Conservation (phyloP, 2,888 invertebrate species). For the Formica aserva region DNA sequence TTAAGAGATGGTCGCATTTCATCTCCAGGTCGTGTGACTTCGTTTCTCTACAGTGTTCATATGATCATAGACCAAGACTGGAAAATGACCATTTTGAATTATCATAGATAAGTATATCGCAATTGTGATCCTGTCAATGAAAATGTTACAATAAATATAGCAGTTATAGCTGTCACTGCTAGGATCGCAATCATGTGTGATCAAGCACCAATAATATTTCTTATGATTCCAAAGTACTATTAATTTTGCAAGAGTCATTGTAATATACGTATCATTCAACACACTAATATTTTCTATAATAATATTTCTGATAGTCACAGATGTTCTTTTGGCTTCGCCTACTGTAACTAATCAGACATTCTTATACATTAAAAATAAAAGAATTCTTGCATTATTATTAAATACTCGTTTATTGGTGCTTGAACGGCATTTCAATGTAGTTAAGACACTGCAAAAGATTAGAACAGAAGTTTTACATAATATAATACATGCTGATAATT, state of each 20-base stretch:
- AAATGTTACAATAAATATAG: slow-evolving; percentile 71
- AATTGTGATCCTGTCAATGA: slow-evolving; percentile 74
- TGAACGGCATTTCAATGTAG: slow-evolving; percentile 66
- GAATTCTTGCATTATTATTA: slow-evolving; percentile 46
- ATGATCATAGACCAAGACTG: slow-evolving; percentile 73
- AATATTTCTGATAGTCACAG: slow-evolving; percentile 44
- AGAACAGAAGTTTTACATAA: slow-evolving; percentile 13
- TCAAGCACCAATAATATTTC: slow-evolving; percentile 75
- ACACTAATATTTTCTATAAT: slow-evolving; percentile 5
- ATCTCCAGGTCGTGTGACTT: slow-evolving; percentile 75
- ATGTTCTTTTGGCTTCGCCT: neutral
- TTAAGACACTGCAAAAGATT: slow-evolving; percentile 76
- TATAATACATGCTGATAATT: neutral
- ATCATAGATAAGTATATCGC: slow-evolving; percentile 56
- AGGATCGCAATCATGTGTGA: slow-evolving; percentile 71
- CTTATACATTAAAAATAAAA: slow-evolving; percentile 39
- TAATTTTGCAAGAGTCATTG: slow-evolving; percentile 33
- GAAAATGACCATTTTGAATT: slow-evolving; percentile 73
- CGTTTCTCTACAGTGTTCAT: slow-evolving; percentile 59
- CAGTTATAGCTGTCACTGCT: slow-evolving; percentile 69
- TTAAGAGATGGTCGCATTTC: slow-evolving; percentile 82
- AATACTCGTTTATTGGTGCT: slow-evolving; percentile 70
- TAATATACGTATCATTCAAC: slow-evolving; percentile 20
- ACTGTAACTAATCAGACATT: slow-evolving; percentile 11
- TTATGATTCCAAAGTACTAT: slow-evolving; percentile 32